These are phyloP conservation scores for Petrolisthes manimaculis DNA, from an alignment of 2,888 invertebrate species.

Conservation along the genomic window DNA sequence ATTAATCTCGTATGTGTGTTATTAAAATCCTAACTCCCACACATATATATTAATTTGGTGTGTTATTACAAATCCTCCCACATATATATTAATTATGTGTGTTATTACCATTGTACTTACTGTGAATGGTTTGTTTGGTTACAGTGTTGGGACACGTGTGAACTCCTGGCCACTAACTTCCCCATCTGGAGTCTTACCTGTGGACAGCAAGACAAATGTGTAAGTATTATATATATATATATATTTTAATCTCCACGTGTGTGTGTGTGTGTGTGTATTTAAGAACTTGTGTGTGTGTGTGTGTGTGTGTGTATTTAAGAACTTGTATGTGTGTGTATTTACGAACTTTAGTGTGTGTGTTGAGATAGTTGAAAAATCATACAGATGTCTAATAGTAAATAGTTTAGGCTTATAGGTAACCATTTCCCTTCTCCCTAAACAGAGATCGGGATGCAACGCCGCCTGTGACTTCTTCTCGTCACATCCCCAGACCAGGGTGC, in stretches of 20 bases:
- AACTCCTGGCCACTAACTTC: conserved; percentile 76
- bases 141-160: conserved; percentile 84
- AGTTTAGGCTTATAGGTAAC: no score
- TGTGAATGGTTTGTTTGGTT: conserved; percentile 72
- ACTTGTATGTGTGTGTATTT: not conserved
- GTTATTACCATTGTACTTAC: not conserved
- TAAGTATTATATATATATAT: conserved; percentile 72
- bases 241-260: not conserved
- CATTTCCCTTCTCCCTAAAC: conserved; percentile 13
- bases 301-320: conserved; percentile 3
- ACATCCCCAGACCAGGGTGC: conserved; percentile 45
- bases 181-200: conserved; percentile 81
- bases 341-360: not conserved
- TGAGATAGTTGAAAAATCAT: no score
- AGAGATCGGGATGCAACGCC: conserved; percentile 57
- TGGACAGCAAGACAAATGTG: conserved; percentile 80
- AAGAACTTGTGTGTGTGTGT: not conserved
- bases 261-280: not conserved
- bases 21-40: no score
- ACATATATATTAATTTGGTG: no score
- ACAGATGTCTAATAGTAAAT: no score
- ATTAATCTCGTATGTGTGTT: no score
- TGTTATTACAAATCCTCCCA: no score
- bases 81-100: not conserved
- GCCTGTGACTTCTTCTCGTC: conserved; percentile 60